phyloP scores from a whole-genome alignment of 2,797 vertebrate genomes.

The Morelia viridis region DNA sequence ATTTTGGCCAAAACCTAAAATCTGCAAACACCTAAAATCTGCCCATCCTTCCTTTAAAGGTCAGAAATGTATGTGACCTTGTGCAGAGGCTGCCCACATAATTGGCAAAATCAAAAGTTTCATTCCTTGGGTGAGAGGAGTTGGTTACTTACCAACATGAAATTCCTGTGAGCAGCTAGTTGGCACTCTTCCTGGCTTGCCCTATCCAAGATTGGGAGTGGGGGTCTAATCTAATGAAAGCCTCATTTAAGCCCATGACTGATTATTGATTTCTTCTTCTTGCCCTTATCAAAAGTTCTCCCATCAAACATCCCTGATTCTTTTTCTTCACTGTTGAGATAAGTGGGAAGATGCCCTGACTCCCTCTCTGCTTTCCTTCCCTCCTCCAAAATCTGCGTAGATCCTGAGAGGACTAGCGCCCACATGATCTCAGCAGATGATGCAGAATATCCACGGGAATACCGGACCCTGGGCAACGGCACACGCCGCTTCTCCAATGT shows the following conservation, averaged over 20 bases:
- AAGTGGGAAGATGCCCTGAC: constrained; percentile 17
- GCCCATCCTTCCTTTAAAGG: background rate
- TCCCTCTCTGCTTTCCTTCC: constrained; percentile 24
- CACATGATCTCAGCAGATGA: constrained; percentile 98
- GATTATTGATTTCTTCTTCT: background rate
- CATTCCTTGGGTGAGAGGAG: background rate
- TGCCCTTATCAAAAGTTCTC: background rate
- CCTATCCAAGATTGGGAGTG: background rate
- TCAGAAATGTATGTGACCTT: background rate
- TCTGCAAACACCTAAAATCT: background rate
- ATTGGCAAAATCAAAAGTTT: background rate
- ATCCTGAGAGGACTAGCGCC: constrained; percentile 90
- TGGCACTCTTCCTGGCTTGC: background rate
- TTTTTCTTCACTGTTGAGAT: too few species aligned
- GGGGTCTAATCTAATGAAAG: background rate
- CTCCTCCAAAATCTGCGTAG: constrained; percentile 69
- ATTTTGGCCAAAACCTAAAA: background rate
- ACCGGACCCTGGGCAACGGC: constrained; percentile 89
- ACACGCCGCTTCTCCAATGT: constrained; percentile 97
- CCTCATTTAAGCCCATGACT: background rate
- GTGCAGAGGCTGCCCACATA: background rate
- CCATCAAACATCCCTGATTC: background rate
- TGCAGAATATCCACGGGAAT: constrained; percentile 94
- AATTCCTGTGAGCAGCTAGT: background rate
- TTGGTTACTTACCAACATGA: constrained; percentile 1